These are phyloP conservation scores for Lasioglossum oenotherae DNA, from an alignment of 2,888 invertebrate species.

Conservation along the genomic window DNA sequence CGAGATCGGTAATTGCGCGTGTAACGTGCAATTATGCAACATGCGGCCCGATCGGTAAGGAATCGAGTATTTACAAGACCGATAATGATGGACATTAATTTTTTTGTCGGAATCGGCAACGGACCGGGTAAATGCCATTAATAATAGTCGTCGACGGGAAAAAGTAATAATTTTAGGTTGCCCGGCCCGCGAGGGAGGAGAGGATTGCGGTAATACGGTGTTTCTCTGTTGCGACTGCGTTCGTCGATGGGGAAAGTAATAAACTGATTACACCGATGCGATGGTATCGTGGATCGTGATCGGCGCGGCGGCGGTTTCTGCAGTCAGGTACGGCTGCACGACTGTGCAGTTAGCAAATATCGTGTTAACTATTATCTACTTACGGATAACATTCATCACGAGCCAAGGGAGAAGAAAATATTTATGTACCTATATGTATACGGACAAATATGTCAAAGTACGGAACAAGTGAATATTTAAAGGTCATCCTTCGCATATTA, in stretches of 20 bases:
- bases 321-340: not conserved
- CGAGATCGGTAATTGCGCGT: conserved; percentile 17
- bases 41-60: not conserved
- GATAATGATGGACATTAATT: conserved; percentile 26
- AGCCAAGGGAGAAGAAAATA: not conserved
- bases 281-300: not conserved
- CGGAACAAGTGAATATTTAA: no score
- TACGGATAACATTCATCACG: not conserved
- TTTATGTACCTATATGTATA: no score
- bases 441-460: no score
- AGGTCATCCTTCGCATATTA: no score
- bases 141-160: conserved; percentile 24
- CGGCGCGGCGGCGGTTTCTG: not conserved
- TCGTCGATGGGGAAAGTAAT: not conserved
- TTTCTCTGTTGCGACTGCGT: not conserved
- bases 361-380: conserved; percentile 1
- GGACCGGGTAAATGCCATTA: conserved; percentile 23
- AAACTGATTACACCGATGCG: conserved; percentile 10
- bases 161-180: conserved; percentile 21
- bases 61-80: conserved; percentile 23
- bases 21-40: conserved; percentile 29
- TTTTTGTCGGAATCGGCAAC: conserved; percentile 2
- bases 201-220: conserved; percentile 13
- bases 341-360: not conserved
- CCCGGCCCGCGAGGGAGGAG: not conserved